phyloP scores from a whole-genome alignment of 2,113 vertebrate species.

The Clarias magur region DNA sequence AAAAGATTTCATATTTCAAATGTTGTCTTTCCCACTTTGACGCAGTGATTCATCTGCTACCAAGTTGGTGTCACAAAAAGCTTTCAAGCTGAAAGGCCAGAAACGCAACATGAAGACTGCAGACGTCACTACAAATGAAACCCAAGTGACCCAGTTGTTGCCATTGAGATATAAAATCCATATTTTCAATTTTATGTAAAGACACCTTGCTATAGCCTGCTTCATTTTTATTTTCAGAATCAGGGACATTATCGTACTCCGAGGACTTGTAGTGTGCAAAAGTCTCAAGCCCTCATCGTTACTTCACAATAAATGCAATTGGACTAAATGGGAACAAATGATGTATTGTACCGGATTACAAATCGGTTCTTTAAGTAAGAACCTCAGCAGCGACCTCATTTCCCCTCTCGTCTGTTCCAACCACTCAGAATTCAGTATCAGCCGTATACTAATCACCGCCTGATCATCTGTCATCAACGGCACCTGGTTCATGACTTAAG shows the following conservation, averaged over 20 bases:
- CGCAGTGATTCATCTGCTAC: slow-evolving; percentile 90
- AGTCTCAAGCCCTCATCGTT: too few species aligned
- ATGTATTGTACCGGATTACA: too few species aligned
- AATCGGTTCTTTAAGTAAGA: too few species aligned
- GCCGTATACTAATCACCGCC: too few species aligned
- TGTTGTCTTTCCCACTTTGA: slow-evolving; percentile 53
- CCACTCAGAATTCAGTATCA: too few species aligned
- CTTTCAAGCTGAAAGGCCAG: slow-evolving; percentile 82
- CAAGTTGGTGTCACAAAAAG: slow-evolving; percentile 85
- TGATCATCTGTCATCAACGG: too few species aligned
- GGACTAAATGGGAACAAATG: too few species aligned
- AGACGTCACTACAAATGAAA: slow-evolving; percentile 38
- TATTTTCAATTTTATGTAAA: neutral
- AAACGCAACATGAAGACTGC: slow-evolving; percentile 79
- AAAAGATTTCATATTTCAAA: slow-evolving; percentile 1
- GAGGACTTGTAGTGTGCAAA: neutral
- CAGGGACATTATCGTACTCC: neutral
- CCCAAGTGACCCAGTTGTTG: neutral
- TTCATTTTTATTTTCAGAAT: neutral
- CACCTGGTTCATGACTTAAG: too few species aligned
- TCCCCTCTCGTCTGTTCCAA: too few species aligned
- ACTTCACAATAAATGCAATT: too few species aligned
- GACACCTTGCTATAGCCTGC: neutral
- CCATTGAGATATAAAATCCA: neutral
- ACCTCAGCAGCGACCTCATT: too few species aligned